Percentiles rank a stretch among this genome's conserved stretches.
phyloP scores from a whole-genome alignment of 2,797 vertebrate species.

The Danio tinwini region DNA sequence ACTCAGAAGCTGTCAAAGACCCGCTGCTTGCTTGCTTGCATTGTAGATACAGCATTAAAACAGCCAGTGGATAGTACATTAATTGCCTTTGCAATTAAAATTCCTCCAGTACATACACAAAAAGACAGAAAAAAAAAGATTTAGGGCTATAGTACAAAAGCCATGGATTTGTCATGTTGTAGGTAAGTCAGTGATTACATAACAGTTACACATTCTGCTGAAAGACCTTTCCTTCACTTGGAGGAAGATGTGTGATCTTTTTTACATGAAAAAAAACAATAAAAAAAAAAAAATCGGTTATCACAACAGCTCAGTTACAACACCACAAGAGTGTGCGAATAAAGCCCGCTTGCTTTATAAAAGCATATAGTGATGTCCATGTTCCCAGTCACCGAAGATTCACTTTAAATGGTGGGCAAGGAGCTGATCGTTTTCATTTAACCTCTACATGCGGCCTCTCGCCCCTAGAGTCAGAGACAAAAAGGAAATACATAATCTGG shows the following conservation, averaged over 20 bases:
- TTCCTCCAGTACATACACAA: background rate
- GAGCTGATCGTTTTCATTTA: constrained; percentile 42
- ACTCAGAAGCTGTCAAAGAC: constrained; percentile 8
- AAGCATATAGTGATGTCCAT: background rate
- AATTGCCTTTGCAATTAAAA: background rate
- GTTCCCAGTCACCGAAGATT: constrained; percentile 28
- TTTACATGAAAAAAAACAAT: background rate
- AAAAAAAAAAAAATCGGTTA: background rate
- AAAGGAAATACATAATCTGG: constrained; percentile 48
- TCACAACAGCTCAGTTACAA: background rate
- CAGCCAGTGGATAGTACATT: background rate
- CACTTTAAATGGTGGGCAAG: constrained; percentile 22
- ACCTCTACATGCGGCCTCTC: constrained; percentile 28
- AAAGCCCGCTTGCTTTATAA: background rate
- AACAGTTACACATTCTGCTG: background rate
- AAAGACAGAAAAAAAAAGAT: background rate
- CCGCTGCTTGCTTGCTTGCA: background rate
- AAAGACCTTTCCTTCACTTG: constrained; percentile 15
- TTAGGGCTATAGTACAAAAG: constrained; percentile 12
- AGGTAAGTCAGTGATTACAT: constrained; percentile 30
- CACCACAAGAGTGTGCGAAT: constrained; percentile 1
- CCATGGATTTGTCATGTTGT: background rate
- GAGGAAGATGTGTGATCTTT: constrained; percentile 4
- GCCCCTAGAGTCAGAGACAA: constrained; percentile 41
- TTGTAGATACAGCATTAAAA: constrained; percentile 1